Conservation (phyloP, 2,888 invertebrate genomes). For the Cetonia aurata region DNA sequence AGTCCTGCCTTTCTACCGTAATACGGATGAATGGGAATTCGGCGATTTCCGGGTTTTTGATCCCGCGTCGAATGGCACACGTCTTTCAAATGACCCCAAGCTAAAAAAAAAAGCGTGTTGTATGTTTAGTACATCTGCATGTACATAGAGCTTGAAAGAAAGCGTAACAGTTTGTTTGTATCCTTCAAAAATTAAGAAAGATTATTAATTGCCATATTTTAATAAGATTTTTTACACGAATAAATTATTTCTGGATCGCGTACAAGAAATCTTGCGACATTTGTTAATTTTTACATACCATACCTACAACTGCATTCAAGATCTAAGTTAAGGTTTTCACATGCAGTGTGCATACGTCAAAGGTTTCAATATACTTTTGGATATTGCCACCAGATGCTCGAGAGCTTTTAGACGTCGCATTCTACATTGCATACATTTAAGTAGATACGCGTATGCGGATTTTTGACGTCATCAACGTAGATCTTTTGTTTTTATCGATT, state of each 20-base stretch:
- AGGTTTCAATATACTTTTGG: too few relatives aligned
- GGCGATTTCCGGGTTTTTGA: slow-evolving; percentile 39
- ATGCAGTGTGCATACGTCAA: too few relatives aligned
- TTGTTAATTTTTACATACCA: neutral
- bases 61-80: slow-evolving; percentile 14
- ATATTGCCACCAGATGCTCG: too few relatives aligned
- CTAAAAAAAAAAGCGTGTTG: neutral
- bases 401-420: neutral
- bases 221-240: neutral
- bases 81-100: slow-evolving; percentile 15
- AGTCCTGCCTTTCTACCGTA: slow-evolving; percentile 32
- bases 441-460: slow-evolving; percentile 14
- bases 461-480: slow-evolving; percentile 28
- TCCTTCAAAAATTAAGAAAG: neutral
- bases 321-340: too few relatives aligned
- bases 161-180: neutral
- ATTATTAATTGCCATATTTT: too few relatives aligned
- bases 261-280: neutral
- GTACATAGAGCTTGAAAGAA: too few relatives aligned
- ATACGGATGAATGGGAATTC: slow-evolving; percentile 29
- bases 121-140: neutral
- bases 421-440: neutral
- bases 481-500: slow-evolving; percentile 32
- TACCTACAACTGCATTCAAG: neutral
- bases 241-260: neutral